Evolutionary conservation across 2,888 invertebrate species (phyloP), one percentile per base, ranked within the genome.

Genomic region (Mythimna vitellina): DNA sequence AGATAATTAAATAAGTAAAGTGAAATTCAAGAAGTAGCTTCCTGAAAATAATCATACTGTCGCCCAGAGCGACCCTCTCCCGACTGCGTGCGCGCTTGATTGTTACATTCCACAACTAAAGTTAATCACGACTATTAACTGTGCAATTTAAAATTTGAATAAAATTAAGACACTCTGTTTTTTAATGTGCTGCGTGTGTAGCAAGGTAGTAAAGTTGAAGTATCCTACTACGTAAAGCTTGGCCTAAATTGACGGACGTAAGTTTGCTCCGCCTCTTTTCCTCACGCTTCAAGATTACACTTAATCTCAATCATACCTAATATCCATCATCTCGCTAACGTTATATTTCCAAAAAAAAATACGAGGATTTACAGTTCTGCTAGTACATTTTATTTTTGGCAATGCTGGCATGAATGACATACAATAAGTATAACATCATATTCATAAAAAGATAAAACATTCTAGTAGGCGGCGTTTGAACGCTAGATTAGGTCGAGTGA

Each of bases 401-500:
- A 56, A 58, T 35, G 70, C 29, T 63, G 25, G 17, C 56, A 51
- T 57, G 22, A 29, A 74, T 17, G 20, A 76, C 42, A 22, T 63
- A 58, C 9, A 65, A 17, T 53, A 35, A 53, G 54, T 35, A 66
- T 51, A 53, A 53, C 25, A 76, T 12, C 32, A 42, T 56, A 61
- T 42, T 49, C 58, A 61, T 51, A 73, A 64, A 64, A 71, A 72
- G 12, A 72, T 62, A 71, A 83, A 78, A 62, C 56, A 64, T 67
- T 58, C 51, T 78, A 68, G 72, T 78, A 76, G 82, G 82, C 76
- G 81, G 72, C 77, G 62, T 72, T 81, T 75, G 65, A 78, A 57
- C 63, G 70, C 67, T 76, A 81, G 78, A 82, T 84, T 78, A 81
- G 78, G 82, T 82, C 78, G 73, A 81, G 58, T 76, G 78, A 84